Evolutionary conservation across 1,140 invertebrate species (phyloP).

Genomic region (Pogonus chalceus): DNA sequence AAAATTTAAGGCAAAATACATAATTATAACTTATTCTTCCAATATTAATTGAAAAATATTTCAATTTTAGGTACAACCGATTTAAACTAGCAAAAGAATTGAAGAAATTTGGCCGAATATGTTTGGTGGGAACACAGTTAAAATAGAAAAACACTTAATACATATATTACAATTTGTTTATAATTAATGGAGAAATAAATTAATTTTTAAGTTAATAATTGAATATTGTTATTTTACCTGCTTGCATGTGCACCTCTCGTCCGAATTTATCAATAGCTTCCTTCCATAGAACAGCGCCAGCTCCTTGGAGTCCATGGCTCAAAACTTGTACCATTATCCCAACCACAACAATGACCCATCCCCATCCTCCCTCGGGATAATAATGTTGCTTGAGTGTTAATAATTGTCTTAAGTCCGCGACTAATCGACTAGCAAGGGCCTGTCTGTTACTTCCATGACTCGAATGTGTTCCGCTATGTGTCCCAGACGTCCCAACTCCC

Average conservation of each 20-base stretch:
- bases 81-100: too few relatives aligned
- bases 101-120: too few relatives aligned
- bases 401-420: conserved; percentile 43
- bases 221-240: conserved; percentile 42
- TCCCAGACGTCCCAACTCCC: conserved; percentile 29
- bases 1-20: too few relatives aligned
- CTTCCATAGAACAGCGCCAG: conserved; percentile 44
- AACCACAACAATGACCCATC: conserved; percentile 53
- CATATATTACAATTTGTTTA: not conserved
- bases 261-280: conserved; percentile 43
- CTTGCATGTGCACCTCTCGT: conserved; percentile 33
- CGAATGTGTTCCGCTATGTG: conserved; percentile 26
- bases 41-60: too few relatives aligned
- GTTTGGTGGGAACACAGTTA: too few relatives aligned
- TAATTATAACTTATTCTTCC: too few relatives aligned
- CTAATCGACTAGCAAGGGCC: conserved; percentile 26
- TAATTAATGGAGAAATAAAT: conserved; percentile 7
- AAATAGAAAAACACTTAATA: not conserved
- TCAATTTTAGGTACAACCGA: too few relatives aligned
- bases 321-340: conserved; percentile 51
- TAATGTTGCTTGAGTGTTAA: conserved; percentile 57
- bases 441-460: conserved; percentile 24
- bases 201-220: conserved; percentile 10
- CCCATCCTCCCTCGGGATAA: conserved; percentile 67
- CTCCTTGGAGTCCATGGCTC: conserved; percentile 50